A percentile compares a stretch with the other conserved stretches of the same genome.
phyloP scores from a whole-genome alignment of 2,888 invertebrate species.

The Hermodice carunculata region DNA sequence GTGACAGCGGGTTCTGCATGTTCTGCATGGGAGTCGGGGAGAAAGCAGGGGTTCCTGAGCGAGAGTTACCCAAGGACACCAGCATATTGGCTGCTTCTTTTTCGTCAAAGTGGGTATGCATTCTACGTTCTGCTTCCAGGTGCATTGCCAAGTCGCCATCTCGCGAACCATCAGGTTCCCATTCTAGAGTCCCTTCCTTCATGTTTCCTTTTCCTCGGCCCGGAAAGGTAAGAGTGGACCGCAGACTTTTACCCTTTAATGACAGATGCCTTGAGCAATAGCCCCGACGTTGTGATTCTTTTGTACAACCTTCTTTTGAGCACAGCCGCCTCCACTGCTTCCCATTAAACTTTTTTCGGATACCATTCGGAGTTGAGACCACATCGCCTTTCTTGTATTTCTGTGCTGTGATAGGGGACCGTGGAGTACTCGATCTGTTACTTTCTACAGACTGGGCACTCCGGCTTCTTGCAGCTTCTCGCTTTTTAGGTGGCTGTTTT shows the following conservation, averaged over 20 bases:
- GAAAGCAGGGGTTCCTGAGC: conserved; percentile 92
- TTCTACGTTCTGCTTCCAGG: conserved; percentile 1
- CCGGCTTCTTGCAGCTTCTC: conserved; percentile 54
- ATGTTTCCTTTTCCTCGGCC: conserved; percentile 63
- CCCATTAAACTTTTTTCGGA: conserved; percentile 99
- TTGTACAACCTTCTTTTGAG: conserved; percentile 93
- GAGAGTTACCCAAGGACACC: conserved; percentile 92
- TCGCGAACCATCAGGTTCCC: conserved; percentile 84
- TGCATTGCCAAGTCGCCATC: conserved; percentile 77
- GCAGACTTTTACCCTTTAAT: conserved; percentile 79
- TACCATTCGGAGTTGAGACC: conserved; percentile 92
- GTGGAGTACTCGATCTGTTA: conserved; percentile 64
- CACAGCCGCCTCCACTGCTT: conserved; percentile 99
- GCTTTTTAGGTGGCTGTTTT: conserved; percentile 58
- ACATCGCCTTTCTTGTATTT: conserved; percentile 89
- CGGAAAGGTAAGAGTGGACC: conserved; percentile 52
- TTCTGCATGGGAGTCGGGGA: conserved; percentile 59
- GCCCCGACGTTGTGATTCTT: conserved; percentile 97
- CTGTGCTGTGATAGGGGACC: conserved; percentile 59
- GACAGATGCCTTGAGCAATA: conserved; percentile 97
- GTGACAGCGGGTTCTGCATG: conserved; percentile 54
- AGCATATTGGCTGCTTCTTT: conserved; percentile 97
- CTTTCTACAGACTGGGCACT: conserved; percentile 66
- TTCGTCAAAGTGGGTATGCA: conserved; percentile 77
- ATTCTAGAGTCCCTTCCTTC: conserved; percentile 75